Conservation (phyloP, 2,888 invertebrate genomes). For the Archaeoteleia sp. region DNA sequence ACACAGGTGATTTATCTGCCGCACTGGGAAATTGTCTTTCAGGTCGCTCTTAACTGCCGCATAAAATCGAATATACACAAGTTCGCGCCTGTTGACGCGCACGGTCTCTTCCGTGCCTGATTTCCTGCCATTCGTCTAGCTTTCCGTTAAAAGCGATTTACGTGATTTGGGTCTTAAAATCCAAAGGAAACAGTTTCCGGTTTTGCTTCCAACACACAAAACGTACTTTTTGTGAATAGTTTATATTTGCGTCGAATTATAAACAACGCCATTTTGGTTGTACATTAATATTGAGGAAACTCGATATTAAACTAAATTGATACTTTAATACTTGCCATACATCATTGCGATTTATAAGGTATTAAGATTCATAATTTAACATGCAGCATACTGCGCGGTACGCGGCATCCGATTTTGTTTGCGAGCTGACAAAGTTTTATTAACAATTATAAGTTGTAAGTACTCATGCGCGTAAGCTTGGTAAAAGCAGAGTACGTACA, state of each 20-base stretch:
- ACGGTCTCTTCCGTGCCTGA: conserved; percentile 32
- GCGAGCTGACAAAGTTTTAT: conserved; percentile 22
- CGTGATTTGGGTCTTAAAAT: conserved; percentile 39
- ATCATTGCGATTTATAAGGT: no score
- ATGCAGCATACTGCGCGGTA: neutral
- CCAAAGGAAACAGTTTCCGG: conserved; percentile 15
- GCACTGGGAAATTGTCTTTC: conserved; percentile 56
- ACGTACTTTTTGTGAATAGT: conserved; percentile 3
- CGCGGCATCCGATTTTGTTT: conserved; percentile 8
- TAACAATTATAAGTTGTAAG: conserved; percentile 38
- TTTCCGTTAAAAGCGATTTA: conserved; percentile 34
- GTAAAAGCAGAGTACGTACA: conserved; percentile 39
- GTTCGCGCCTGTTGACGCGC: conserved; percentile 40
- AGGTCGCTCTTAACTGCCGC: conserved; percentile 40
- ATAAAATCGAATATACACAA: conserved; percentile 44
- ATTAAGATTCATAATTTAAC: neutral
- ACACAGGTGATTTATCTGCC: conserved; percentile 65
- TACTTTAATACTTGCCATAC: no score
- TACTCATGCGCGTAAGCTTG: conserved; percentile 31
- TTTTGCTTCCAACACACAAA: conserved; percentile 17
- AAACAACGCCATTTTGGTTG: neutral
- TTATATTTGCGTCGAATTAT: conserved; percentile 19
- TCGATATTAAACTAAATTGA: no score
- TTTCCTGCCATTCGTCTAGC: conserved; percentile 48
- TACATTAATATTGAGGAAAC: no score